Percentiles rank a stretch among this genome's conserved stretches.
Evolutionary conservation across 2,888 invertebrate species (phyloP).

Genomic region (Ceriagrion tenellum): DNA sequence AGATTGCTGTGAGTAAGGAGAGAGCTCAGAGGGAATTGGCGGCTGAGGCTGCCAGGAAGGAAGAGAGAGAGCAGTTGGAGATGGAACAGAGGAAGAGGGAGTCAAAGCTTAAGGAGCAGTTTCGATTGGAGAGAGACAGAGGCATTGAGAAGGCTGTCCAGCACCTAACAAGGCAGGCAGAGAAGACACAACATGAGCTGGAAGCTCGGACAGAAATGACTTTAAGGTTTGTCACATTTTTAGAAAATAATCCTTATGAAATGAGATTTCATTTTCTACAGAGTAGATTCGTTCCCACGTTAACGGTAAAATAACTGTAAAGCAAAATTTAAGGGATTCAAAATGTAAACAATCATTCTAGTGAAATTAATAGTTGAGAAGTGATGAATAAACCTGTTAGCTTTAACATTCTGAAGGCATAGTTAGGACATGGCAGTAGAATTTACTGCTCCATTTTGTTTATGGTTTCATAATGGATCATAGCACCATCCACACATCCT

Average conservation of each 20-base stretch:
- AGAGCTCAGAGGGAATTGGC: constrained; percentile 43
- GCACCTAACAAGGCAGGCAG: constrained; percentile 20
- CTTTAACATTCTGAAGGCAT: too few relatives aligned
- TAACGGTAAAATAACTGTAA: too few relatives aligned
- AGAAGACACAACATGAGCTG: constrained; percentile 26
- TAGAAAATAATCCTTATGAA: too few relatives aligned
- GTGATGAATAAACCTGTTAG: too few relatives aligned
- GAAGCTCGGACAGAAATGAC: constrained; percentile 45
- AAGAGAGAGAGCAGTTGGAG: constrained; percentile 55
- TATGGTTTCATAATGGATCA: too few relatives aligned
- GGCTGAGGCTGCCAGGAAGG: constrained; percentile 25
- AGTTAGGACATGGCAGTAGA: too few relatives aligned
- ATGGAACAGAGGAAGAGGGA: constrained; percentile 23
- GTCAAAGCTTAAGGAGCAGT: constrained; percentile 9
- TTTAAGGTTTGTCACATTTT: background rate
- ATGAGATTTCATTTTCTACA: too few relatives aligned
- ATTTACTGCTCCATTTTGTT: too few relatives aligned
- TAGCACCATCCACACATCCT: too few relatives aligned
- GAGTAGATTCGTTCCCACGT: too few relatives aligned
- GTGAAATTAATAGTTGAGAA: too few relatives aligned
- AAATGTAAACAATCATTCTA: background rate
- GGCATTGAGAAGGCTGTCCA: constrained; percentile 43
- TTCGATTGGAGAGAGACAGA: constrained; percentile 28
- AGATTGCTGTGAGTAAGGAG: constrained; percentile 46
- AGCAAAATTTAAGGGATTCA: too few relatives aligned